These are phyloP conservation scores for Anguilla marmorata DNA, from an alignment of 2,797 vertebrate species.

Conservation along the genomic window DNA sequence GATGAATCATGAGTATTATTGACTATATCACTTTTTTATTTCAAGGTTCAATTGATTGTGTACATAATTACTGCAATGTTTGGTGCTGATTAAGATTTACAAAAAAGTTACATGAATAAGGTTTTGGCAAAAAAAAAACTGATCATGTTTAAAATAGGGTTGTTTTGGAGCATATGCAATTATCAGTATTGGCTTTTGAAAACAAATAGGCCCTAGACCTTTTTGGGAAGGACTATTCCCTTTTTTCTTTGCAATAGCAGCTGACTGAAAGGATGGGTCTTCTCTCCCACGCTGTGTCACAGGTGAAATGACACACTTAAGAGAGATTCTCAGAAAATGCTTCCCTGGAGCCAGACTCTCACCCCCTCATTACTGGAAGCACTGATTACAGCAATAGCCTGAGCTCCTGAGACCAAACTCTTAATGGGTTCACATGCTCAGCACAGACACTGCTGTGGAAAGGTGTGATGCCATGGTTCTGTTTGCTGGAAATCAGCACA, in stretches of 20 bases:
- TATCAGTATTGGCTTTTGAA: background rate
- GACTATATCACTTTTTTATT: background rate
- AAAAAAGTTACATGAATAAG: background rate
- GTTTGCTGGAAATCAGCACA: background rate
- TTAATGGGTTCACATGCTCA: conserved; percentile 1
- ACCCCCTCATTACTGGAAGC: conserved; percentile 16
- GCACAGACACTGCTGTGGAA: background rate
- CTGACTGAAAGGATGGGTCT: background rate
- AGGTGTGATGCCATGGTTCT: background rate
- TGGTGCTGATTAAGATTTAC: background rate
- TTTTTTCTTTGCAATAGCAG: background rate
- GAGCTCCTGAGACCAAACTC: background rate
- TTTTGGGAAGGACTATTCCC: background rate
- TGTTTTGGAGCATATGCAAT: background rate
- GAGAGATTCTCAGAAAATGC: background rate
- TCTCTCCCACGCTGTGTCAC: background rate
- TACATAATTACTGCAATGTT: background rate
- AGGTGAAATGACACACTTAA: conserved; percentile 27
- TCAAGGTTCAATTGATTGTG: background rate
- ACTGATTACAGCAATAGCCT: background rate
- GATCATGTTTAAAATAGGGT: too few species aligned
- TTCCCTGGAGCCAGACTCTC: conserved; percentile 3
- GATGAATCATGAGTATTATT: background rate
- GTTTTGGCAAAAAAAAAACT: background rate
- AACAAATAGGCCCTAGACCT: background rate